These are phyloP conservation scores for Dastarcus helophoroides DNA, from an alignment of 2,888 invertebrate species.

Conservation along the genomic window DNA sequence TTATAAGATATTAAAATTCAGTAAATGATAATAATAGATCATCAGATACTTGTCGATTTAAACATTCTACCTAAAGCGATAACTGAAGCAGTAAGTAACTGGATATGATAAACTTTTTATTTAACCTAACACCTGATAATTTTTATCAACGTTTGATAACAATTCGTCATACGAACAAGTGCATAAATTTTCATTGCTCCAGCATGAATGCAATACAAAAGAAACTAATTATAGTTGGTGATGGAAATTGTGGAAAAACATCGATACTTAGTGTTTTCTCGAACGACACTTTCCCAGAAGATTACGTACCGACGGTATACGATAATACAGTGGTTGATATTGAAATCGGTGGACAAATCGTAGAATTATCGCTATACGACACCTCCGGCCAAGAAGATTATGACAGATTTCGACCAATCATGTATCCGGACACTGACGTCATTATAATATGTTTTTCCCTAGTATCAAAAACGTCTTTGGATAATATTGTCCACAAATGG, in stretches of 20 bases:
- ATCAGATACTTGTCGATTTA: no score
- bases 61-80: no score
- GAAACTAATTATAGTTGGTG: constrained; percentile 48
- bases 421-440: constrained; percentile 50
- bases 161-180: no score
- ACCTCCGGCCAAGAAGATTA: constrained; percentile 50
- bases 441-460: constrained; percentile 53
- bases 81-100: no score
- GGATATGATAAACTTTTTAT: no score
- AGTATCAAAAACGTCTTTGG: constrained; percentile 48
- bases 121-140: no score
- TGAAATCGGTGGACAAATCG: no score
- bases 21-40: no score
- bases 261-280: constrained; percentile 49
- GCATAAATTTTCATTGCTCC: no score
- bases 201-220: constrained; percentile 26
- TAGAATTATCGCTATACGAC: constrained; percentile 41
- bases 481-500: constrained; percentile 53
- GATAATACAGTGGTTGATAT: constrained; percentile 39
- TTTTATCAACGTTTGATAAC: no score
- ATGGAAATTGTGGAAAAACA: constrained; percentile 55
- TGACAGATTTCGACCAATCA: constrained; percentile 43
- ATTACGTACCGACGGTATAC: constrained; percentile 42
- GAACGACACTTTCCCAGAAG: constrained; percentile 49
- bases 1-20: no score